These are phyloP conservation scores for Dermatophagoides farinae DNA, from an alignment of 1,140 invertebrate species.

Conservation along the genomic window DNA sequence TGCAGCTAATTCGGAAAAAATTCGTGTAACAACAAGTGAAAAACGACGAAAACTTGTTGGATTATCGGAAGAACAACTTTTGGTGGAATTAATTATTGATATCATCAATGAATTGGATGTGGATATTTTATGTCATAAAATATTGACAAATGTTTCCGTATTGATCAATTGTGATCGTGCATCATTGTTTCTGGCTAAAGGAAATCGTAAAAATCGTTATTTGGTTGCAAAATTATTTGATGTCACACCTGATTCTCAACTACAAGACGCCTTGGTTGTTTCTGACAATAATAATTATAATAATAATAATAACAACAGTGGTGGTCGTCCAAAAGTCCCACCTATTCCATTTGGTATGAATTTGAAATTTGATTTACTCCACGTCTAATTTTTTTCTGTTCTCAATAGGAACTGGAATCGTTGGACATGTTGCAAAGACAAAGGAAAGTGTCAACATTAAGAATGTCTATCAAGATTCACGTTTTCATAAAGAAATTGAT, in stretches of 20 bases:
- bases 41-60: slow-evolving; percentile 11
- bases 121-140: slow-evolving; percentile 78
- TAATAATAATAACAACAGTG: too few species aligned
- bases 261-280: slow-evolving; percentile 52
- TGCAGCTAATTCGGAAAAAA: too few species aligned
- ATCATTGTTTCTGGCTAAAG: slow-evolving; percentile 64
- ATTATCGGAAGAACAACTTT: slow-evolving; percentile 31
- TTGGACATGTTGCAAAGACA: slow-evolving; percentile 62
- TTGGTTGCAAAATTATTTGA: slow-evolving; percentile 77
- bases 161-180: slow-evolving; percentile 67
- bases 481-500: slow-evolving; percentile 81
- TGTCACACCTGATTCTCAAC: slow-evolving; percentile 61
- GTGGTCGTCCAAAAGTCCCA: slow-evolving; percentile 27
- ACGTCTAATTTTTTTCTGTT: neutral
- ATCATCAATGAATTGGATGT: slow-evolving; percentile 81
- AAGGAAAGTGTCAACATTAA: slow-evolving; percentile 73
- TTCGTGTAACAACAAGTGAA: slow-evolving; percentile 1
- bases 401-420: slow-evolving; percentile 40
- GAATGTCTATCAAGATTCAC: slow-evolving; percentile 63
- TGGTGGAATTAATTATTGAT: slow-evolving; percentile 79
- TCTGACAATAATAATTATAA: slow-evolving; percentile 42
- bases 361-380: neutral
- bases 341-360: slow-evolving; percentile 57
- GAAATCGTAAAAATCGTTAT: slow-evolving; percentile 46
- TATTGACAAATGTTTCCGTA: slow-evolving; percentile 67